phyloP scores from a whole-genome alignment of 1,140 invertebrate species.

The Drosophila equinoxialis region DNA sequence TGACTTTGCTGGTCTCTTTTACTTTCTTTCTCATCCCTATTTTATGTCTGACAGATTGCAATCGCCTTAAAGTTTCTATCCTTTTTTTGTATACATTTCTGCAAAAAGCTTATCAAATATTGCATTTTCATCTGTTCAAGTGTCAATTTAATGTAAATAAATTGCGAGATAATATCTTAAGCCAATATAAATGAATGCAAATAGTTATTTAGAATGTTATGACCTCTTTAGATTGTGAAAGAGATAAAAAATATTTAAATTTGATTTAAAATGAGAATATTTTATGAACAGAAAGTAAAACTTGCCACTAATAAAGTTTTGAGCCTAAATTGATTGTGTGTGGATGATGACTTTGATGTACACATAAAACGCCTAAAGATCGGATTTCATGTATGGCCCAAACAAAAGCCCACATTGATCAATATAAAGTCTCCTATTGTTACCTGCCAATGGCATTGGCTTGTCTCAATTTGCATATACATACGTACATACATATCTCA shows the following conservation, averaged over 20 bases:
- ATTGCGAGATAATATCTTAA: conserved; percentile 1
- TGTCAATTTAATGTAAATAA: conserved; percentile 11
- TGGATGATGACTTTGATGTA: no score
- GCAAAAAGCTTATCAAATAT: background rate
- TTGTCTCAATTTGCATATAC: conserved; percentile 5
- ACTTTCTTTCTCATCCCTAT: background rate
- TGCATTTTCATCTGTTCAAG: background rate
- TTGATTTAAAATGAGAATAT: no score
- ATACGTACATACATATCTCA: background rate
- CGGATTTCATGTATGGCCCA: no score
- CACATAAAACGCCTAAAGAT: no score
- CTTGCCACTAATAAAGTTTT: no score
- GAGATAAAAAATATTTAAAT: background rate
- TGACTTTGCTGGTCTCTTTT: conserved; percentile 35
- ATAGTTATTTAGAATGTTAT: background rate
- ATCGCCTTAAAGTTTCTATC: background rate
- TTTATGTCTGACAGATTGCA: no score
- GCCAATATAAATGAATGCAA: background rate
- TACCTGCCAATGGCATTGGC: background rate
- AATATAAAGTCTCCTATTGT: background rate
- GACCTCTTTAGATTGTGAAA: background rate
- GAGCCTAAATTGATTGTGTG: no score
- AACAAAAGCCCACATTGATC: no score
- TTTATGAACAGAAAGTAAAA: no score
- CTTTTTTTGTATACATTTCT: background rate